Conservation (phyloP, 2,113 vertebrate genomes). For the Larimichthys crocea region DNA sequence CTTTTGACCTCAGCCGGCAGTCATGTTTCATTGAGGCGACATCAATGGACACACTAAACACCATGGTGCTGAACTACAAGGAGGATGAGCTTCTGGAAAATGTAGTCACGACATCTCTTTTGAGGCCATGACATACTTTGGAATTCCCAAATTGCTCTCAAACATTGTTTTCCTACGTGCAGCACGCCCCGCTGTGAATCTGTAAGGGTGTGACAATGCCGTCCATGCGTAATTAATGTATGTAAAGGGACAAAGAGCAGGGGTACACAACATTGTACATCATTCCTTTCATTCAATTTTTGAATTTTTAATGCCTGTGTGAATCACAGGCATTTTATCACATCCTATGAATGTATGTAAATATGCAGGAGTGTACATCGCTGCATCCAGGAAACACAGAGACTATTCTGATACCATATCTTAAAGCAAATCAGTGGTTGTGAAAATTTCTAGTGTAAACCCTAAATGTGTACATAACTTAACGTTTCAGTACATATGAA, state of each 20-base stretch:
- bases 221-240: slow-evolving; percentile 51
- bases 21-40: slow-evolving; percentile 23
- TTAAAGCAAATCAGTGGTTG: slow-evolving; percentile 76
- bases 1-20: slow-evolving; percentile 39
- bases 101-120: slow-evolving; percentile 35
- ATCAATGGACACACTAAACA: slow-evolving; percentile 33
- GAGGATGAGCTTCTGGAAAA: slow-evolving; percentile 51
- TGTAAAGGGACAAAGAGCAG: slow-evolving; percentile 49
- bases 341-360: slow-evolving; percentile 99
- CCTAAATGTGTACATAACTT: slow-evolving; percentile 79
- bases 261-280: slow-evolving; percentile 72
- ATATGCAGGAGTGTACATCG: slow-evolving; percentile 88
- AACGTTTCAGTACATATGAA: slow-evolving; percentile 79
- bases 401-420: slow-evolving; percentile 88
- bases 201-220: slow-evolving; percentile 21
- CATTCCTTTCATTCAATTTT: slow-evolving; percentile 89
- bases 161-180: slow-evolving; percentile 35
- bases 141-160: slow-evolving; percentile 28
- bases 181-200: slow-evolving; percentile 19
- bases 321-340: slow-evolving; percentile 88
- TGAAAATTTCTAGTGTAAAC: slow-evolving; percentile 75
- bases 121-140: slow-evolving; percentile 50
- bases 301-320: slow-evolving; percentile 88
- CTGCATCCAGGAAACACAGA: slow-evolving; percentile 85
- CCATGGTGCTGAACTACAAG: slow-evolving; percentile 63